phyloP scores from a whole-genome alignment of 1,140 invertebrate species.

The Dysdera silvatica region DNA sequence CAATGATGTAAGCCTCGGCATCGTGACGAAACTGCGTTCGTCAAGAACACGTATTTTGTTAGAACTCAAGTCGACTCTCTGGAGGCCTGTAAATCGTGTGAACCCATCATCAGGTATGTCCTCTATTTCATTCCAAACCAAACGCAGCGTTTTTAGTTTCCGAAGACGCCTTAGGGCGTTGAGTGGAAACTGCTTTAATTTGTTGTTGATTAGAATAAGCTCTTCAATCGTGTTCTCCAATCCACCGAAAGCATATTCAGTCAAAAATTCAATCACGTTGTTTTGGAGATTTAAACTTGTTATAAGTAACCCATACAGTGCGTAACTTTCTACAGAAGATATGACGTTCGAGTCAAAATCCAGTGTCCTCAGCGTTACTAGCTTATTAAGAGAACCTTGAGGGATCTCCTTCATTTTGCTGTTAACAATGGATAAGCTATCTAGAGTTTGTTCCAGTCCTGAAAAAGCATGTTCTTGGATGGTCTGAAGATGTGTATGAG shows the following conservation, averaged over 20 bases:
- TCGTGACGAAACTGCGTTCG: constrained; percentile 66
- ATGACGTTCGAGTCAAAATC: constrained; percentile 82
- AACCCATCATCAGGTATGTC: constrained; percentile 62
- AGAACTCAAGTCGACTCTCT: constrained; percentile 73
- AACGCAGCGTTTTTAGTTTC: constrained; percentile 59
- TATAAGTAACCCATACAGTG: constrained; percentile 72
- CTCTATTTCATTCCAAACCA: constrained; percentile 74
- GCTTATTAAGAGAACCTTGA: constrained; percentile 63
- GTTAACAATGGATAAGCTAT: constrained; percentile 70
- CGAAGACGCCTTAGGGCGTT: constrained; percentile 63
- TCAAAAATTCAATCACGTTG: constrained; percentile 59
- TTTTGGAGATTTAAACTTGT: constrained; percentile 75
- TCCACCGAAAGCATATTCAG: constrained; percentile 73
- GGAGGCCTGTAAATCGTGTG: constrained; percentile 59
- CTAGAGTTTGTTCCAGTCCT: constrained; percentile 62
- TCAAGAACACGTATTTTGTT: constrained; percentile 69
- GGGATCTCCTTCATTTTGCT: constrained; percentile 70
- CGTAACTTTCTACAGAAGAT: constrained; percentile 69
- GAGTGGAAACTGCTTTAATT: constrained; percentile 70
- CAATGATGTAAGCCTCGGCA: constrained; percentile 66
- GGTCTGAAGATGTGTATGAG: constrained; percentile 66
- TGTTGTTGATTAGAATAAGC: constrained; percentile 77
- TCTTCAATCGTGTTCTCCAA: constrained; percentile 69
- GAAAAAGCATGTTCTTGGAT: constrained; percentile 64
- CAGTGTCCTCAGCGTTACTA: constrained; percentile 62